phyloP scores from a whole-genome alignment of 2,888 invertebrate genomes.

The Ichneumon xanthorius region DNA sequence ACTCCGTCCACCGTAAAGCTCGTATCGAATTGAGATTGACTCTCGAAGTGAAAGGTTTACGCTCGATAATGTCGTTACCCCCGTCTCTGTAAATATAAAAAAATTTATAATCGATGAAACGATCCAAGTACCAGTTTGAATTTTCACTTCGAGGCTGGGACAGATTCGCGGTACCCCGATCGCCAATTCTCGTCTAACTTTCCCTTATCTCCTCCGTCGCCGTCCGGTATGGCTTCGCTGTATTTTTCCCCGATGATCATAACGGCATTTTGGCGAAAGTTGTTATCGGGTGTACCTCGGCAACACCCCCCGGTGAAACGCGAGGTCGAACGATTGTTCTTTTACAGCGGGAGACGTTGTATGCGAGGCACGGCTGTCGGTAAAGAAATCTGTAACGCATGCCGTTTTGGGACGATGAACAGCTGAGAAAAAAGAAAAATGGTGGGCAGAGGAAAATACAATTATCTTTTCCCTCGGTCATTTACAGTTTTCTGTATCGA shows the following conservation, averaged over 20 bases:
- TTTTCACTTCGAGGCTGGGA: not conserved
- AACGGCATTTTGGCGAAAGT: slow-evolving; percentile 31
- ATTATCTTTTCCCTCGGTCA: no score
- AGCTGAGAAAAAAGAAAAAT: no score
- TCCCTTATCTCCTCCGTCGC: slow-evolving; percentile 17
- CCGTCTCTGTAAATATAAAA: not conserved
- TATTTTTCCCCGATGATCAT: slow-evolving; percentile 24
- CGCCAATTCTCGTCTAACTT: not conserved
- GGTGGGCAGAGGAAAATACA: no score
- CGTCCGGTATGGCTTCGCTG: not conserved
- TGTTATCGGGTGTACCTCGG: slow-evolving; percentile 14
- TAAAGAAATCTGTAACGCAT: not conserved
- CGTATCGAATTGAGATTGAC: not conserved
- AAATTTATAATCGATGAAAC: not conserved
- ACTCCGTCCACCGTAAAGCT: not conserved
- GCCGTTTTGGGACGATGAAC: not conserved
- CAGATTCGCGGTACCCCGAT: not conserved
- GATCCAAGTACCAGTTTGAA: not conserved
- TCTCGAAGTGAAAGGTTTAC: slow-evolving; percentile 1
- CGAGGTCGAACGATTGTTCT: not conserved
- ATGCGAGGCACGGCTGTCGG: not conserved
- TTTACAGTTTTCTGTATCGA: not conserved
- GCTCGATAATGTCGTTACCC: not conserved
- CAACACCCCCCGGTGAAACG: not conserved
- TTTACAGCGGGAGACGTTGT: not conserved